Evolutionary conservation across 2,888 invertebrate species (phyloP).

Genomic region (Doris montereyensis): DNA sequence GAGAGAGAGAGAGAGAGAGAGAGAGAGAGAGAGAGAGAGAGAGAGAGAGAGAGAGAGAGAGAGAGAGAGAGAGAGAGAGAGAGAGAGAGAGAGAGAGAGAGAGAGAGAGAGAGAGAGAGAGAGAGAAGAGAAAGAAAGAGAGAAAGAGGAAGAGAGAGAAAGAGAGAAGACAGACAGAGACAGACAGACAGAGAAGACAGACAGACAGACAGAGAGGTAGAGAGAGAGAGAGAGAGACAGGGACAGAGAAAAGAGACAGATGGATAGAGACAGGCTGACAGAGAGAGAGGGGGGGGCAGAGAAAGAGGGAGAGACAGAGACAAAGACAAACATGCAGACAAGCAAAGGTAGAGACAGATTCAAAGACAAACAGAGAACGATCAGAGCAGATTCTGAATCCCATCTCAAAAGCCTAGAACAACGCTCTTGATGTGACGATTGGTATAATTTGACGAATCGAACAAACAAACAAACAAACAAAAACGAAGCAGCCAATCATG

Average conservation of each 20-base stretch:
- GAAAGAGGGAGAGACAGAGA: neutral
- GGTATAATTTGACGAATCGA: no score
- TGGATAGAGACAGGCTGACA: neutral
- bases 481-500: no score
- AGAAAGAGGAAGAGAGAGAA: neutral
- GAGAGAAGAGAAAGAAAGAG: neutral
- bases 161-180: neutral
- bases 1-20: neutral
- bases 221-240: neutral
- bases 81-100: neutral
- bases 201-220: neutral
- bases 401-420: no score
- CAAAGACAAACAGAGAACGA: neutral
- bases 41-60: neutral
- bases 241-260: neutral
- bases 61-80: neutral
- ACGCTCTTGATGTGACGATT: no score
- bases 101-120: conserved; percentile 8
- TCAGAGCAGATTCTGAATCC: no score
- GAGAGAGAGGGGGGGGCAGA: neutral
- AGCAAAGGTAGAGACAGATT: neutral
- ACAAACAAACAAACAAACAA: no score
- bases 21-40: neutral
- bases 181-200: neutral
- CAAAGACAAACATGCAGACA: neutral